Base-by-base conservation (phyloP, 2,797 vertebrate genomes). In the Mormyrops attenuatus region DNA sequence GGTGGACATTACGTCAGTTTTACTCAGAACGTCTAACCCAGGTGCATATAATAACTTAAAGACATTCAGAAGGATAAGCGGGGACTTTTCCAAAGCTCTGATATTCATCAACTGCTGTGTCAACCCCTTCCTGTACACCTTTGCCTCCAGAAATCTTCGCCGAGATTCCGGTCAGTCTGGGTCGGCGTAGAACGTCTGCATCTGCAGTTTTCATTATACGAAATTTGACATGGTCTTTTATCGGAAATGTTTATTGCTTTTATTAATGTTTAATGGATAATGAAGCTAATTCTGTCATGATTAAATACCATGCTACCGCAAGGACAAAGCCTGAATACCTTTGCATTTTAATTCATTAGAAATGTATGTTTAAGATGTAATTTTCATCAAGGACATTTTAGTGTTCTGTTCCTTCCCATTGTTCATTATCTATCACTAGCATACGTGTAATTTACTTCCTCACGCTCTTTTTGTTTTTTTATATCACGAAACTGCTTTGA, bases 91-190 rank as follows among this genome's bases (percentile, higher is more conserved):
- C 7, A 89, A 89, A 53, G 41, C 87, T 85, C 89, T 93, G 8
- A 90, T 88, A 0, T 92, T 93, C n/a, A 87, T 92, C 11, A 93
- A 93, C 85, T 92, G 92, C 57, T 92, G 91, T 47, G 49, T 92
- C 30, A 92, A 93, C 44, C 92, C 93, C 2, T 91, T 93, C 17
- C 88, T 93, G 13, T 93, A 93, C 30, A 91, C 91, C 4, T 92
- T 93, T 34, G 90, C 91, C 20, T 91, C 92, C 15, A 86, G 90
- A 88, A 89, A 57, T 13, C 88, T 92, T 69, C 30, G 13, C 8
- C 41, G 63, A 15, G 22, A 49, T 53, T 17, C 20, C 1, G 3
- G n/a, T 30, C n/a, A 11, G 20, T 84, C 41, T 41, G 15, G 5
- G 5, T 17, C 3, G 22, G 15, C 50, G 1, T 22, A 86, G 85